Base-by-base conservation (phyloP, 2,797 vertebrate genomes). In the Nyctibius grandis region DNA sequence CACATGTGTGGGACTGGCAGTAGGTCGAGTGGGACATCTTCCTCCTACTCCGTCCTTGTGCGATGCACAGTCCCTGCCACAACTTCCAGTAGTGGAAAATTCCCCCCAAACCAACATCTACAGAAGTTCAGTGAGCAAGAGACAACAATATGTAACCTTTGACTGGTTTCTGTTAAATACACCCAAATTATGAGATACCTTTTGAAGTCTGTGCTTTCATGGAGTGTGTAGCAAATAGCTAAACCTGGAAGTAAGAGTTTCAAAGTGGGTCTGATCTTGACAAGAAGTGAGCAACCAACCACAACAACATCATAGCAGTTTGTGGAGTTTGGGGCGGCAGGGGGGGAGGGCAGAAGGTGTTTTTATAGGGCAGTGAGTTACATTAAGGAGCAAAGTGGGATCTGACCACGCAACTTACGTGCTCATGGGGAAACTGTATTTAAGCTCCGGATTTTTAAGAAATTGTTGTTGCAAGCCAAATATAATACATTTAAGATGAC, bases 391-490 rank as follows among this genome's bases (percentile, higher is more conserved):
- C 12, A 6, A 79, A 29, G 28, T 14, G 47, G 50, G 47, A 34
- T 29, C 50, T 89, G 84, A 13, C 19, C 23, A 2, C 40, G 12
- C 0, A 0, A 13, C 10, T 56, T 50, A 5, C 1, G 22, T 28
- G 22, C 33, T 45, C 15, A 0, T 15, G 51, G 40, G 42, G 31
- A 38, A 59, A 44, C 40, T 40, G 19, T 17, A 6, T 14, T 38
- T 22, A 15, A 60, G 34, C n/a, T 31, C 5, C 0, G 1, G 7
- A 13, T 4, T 44, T 68, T 47, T 16, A 78, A 59, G 45, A 20
- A 40, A 29, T 53, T 76, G 4, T 25, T 54, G 17, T 29, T 85
- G 47, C 26, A 67, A 67, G 47, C 36, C 0, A 1, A 65, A 23
- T 31, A 12, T 2, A 29, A 9, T 2, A 45, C 10, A 36, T 88